These are phyloP conservation scores for Candidula unifasciata DNA, from an alignment of 2,888 invertebrate species.

Conservation along the genomic window DNA sequence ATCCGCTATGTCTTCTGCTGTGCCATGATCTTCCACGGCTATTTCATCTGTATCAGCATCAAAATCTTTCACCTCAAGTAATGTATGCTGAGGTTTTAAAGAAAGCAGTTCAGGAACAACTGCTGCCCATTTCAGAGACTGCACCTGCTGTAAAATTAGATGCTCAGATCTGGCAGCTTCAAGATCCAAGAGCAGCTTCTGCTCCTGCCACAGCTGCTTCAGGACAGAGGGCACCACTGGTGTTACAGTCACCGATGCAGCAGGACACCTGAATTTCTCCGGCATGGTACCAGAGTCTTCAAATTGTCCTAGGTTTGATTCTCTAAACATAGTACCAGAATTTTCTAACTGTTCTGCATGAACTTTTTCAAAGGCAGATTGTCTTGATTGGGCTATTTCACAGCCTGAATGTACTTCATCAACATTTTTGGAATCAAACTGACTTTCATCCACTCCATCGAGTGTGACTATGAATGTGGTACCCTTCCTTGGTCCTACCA, in stretches of 20 bases:
- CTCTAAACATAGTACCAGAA: too few species aligned
- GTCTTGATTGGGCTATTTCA: too few species aligned
- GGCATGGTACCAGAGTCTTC: neutral
- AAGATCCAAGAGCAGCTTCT: slow-evolving; percentile 19
- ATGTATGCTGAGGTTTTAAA: slow-evolving; percentile 64
- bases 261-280: slow-evolving; percentile 17
- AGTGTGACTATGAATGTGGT: slow-evolving; percentile 90
- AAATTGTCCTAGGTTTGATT: too few species aligned
- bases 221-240: neutral
- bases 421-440: slow-evolving; percentile 50
- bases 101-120: slow-evolving; percentile 51
- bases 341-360: too few species aligned
- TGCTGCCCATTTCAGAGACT: neutral
- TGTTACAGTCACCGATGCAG: neutral
- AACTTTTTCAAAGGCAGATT: too few species aligned
- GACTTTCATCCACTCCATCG: slow-evolving; percentile 82
- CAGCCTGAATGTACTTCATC: too few species aligned
- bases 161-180: neutral
- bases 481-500: slow-evolving; percentile 74
- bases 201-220: neutral
- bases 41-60: slow-evolving; percentile 23
- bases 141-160: neutral
- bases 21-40: neutral
- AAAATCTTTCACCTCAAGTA: slow-evolving; percentile 67
- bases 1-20: slow-evolving; percentile 27